phyloP scores from a whole-genome alignment of 2,888 invertebrate genomes.

The Liopterus haemorrhoidalis region DNA sequence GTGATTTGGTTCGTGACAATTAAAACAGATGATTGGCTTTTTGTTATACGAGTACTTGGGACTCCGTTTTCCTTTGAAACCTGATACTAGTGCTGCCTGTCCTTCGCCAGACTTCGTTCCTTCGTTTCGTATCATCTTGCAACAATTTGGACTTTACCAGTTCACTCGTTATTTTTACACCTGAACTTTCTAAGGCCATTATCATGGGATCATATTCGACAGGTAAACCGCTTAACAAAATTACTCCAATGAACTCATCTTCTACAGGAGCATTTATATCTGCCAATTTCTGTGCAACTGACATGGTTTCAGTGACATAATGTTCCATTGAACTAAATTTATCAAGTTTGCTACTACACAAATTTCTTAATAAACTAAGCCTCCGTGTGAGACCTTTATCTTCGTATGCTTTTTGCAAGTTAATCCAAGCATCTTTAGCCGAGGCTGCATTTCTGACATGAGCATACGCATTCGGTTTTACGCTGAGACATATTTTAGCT shows the following conservation, averaged over 20 bases:
- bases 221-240: constrained; percentile 16
- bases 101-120: no score
- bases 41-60: no score
- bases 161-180: constrained; percentile 15
- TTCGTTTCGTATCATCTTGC: constrained; percentile 14
- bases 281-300: no score
- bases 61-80: no score
- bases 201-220: constrained; percentile 23
- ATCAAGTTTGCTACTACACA: no score
- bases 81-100: no score
- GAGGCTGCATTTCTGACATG: constrained; percentile 10
- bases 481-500: constrained; percentile 17
- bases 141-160: constrained; percentile 19
- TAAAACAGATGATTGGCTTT: no score
- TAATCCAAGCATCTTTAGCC: constrained; percentile 9
- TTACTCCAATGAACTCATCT: constrained; percentile 16
- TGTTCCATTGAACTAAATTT: no score
- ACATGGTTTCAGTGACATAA: no score
- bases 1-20: no score
- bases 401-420: constrained; percentile 7
- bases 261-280: constrained; percentile 7
- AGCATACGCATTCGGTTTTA: constrained; percentile 10
- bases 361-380: no score
- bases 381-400: no score
- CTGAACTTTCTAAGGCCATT: constrained; percentile 20